Evolutionary conservation across 2,888 invertebrate genomes (phyloP).

Genomic region (Chorisops tibialis): DNA sequence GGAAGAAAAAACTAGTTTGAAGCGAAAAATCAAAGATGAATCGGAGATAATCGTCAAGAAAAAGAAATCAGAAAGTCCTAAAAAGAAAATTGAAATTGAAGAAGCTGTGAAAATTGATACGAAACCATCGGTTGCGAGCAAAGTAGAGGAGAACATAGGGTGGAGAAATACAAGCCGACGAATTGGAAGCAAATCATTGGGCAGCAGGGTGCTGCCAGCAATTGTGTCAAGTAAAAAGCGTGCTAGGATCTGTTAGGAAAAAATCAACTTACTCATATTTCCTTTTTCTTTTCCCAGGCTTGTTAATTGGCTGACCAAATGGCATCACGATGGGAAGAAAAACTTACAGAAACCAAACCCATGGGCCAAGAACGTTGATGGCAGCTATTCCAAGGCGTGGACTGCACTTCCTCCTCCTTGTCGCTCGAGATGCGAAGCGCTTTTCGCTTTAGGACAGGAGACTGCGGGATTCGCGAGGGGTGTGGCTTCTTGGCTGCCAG

Average conservation of each 20-base stretch:
- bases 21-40: background rate
- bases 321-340: slow-evolving; percentile 69
- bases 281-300: too few species aligned
- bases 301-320: slow-evolving; percentile 80
- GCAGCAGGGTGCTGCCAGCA: slow-evolving; percentile 86
- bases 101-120: background rate
- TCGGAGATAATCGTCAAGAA: slow-evolving; percentile 28
- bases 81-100: slow-evolving; percentile 33
- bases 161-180: slow-evolving; percentile 91
- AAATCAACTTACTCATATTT: too few species aligned
- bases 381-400: slow-evolving; percentile 82
- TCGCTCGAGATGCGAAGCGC: slow-evolving; percentile 53
- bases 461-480: slow-evolving; percentile 32
- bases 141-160: slow-evolving; percentile 57
- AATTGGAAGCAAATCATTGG: slow-evolving; percentile 85
- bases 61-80: slow-evolving; percentile 28
- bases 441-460: slow-evolving; percentile 45
- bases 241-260: too few species aligned
- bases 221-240: slow-evolving; percentile 79
- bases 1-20: background rate
- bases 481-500: slow-evolving; percentile 42
- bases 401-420: slow-evolving; percentile 59
- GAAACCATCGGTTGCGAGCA: too few species aligned
- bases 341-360: slow-evolving; percentile 69
- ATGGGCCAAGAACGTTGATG: slow-evolving; percentile 79